Base-by-base conservation (phyloP, 2,113 vertebrate genomes). In the Maccullochella peelii region DNA sequence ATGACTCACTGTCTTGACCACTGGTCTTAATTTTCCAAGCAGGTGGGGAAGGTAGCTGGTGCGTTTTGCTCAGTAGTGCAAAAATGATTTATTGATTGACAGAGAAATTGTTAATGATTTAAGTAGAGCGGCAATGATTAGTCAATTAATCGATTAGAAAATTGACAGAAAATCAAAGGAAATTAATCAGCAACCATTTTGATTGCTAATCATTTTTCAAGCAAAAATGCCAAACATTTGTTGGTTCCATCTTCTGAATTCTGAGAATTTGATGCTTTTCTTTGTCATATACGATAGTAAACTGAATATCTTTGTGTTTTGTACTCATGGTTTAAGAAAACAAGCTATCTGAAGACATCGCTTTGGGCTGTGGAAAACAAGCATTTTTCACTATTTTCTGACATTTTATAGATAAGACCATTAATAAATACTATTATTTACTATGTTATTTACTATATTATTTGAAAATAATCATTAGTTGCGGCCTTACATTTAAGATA, bases 81-180 rank as follows among this genome's bases (percentile, higher is more conserved):
- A 44, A 69, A 86, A 69, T 73, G 25, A 77, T 82, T 74, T 77
- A 33, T 79, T 8, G 0, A 57, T 23, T 58, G 61, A 44, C 63
- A 58, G 40, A 79, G 27, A 68, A 59, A 75, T 55, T 67, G 59
- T 78, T 49, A 49, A 54, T 72, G 42, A 47, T 54, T 49, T 6
- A 38, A 57, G 18, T 25, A 42, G 12, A 36, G 33, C 21, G 75
- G 27, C 59, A 82, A 66, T 42, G 23, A 78, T 49, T 52, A 30
- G 40, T 84, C 30, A 63, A 55, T 58, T 18, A 71, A 72, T 73
- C 8, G 40, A 80, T 78, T 62, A 47, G 63, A 6, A 73, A n/a
- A 47, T 83, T 1, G 14, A 65, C 8, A 69, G 71, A 79, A 74
- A 82, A 66, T 50, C 21, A 47, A 72, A 69, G 71, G 77, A 74